Evolutionary conservation across 2,888 invertebrate species (phyloP), one percentile per base, ranked within the genome.

Genomic region (Gymnosoma rotundatum): DNA sequence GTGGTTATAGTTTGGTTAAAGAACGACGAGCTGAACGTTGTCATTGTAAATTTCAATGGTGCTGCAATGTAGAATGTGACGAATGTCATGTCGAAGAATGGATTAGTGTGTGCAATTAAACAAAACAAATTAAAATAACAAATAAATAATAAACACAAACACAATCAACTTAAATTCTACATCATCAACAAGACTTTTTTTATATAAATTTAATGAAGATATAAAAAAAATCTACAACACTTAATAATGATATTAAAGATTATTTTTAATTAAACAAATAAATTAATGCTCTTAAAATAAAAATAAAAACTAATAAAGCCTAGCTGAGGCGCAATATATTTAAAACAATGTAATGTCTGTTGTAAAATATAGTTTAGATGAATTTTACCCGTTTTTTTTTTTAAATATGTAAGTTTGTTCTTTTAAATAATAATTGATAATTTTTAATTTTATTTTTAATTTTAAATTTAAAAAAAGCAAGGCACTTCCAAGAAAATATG

Each of bases 1-100:
- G 98, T 88, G 97, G 98, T 0, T 96, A 97, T 93, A 96, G 96
- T 89, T 95, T 96, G 86, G 94, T 97, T 83, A 94, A 96, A 86
- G 95, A 95, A 90, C 94, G 95, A 67, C 94, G 95, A 86, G 94
- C 95, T 73, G 96, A 97, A 89, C 94, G 96, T 38, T 98, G 98
- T 91, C 95, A 96, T 90, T 98, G 98, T 93, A 96, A 96, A 88
- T 98, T 98, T 93, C 95, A 96, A 88, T 98, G 98, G 98, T 98
- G 98, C 93, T 98, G 98, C 93, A 93, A 95, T 86, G 98, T 98
- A 25, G 95, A 96, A 91, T 98, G 98, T 91, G 95, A 97, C 88
- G 95, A 95, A 89, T 98, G 98, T 92, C 95, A 95, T 61, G 94
- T 95, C 80, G 97, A 97, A 88, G 96, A 97, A 90, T 97, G 97